Base-by-base conservation (phyloP, 2,113 vertebrate species). In the Falco punctatus region DNA sequence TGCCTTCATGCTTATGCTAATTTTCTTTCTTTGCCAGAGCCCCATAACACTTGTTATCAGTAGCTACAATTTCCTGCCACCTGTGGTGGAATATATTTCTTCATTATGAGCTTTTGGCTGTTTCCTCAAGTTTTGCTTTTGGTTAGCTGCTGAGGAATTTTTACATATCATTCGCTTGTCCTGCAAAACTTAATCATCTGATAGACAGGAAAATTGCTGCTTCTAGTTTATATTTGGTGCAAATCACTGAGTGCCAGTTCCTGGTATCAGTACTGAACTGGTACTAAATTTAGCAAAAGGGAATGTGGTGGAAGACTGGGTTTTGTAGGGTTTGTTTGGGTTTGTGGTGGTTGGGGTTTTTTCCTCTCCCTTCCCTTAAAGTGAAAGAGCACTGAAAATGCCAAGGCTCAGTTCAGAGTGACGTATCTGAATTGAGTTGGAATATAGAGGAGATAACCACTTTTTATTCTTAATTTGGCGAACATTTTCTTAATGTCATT, bases 21-120 rank as follows among this genome's bases (percentile, higher is more conserved):
- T 97, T 94, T 86, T 81, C 55, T 74, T 55, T 84, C 88, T 89
- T 94, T 97, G 65, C 77, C 57, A 59, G 33, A 84, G 88, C 91
- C 88, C 90, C 73, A 33, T 81, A 88, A 24, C 92, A 85, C 89
- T 95, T 94, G 42, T 71, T 95, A 93, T 79, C 92, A 86, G 88
- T 83, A 94, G 91, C 91, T 95, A 70, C 92, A 86, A 83, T 96
- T 96, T 96, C 91, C 96, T 96, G 93, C 95, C 94, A 92, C 96
- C 94, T 94, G 88, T 81, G 91, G 73, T 71, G 91, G 88, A 95
- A 91, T 86, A 66, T 55, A 75, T 94, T 94, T 88, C 77, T 95
- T 97, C 94, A 92, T 96, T 88, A 92, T 57, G 80, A 95, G 91
- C 55, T 73, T 90, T 94, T 57, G 95, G 67, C 92, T 86, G 57